Conservation (phyloP, 2,797 vertebrate species). For the Phoxinus dragarum region DNA sequence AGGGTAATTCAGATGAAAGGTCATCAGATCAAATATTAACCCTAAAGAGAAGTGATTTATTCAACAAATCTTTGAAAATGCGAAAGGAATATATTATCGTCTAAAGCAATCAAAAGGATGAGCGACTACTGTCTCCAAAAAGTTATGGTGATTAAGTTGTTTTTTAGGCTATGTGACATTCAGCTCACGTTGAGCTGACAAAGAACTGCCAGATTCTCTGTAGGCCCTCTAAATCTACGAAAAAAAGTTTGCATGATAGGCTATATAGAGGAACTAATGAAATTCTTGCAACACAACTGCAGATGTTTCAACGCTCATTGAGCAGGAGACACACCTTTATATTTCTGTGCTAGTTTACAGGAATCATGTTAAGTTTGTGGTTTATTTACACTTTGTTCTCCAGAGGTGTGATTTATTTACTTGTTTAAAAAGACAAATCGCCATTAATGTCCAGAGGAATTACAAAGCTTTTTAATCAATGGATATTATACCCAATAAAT, state of each 20-base stretch:
- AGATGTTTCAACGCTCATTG: conserved; percentile 20
- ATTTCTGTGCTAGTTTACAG: background rate
- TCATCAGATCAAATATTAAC: background rate
- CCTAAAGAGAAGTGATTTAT: background rate
- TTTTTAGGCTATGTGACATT: background rate
- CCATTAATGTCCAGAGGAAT: background rate
- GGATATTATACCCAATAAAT: background rate
- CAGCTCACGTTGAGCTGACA: background rate
- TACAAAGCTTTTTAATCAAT: background rate
- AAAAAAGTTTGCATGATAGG: background rate
- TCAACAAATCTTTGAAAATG: background rate
- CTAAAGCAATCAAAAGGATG: background rate
- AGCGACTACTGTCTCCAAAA: background rate
- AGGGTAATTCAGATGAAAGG: background rate
- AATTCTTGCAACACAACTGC: background rate
- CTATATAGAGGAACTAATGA: background rate
- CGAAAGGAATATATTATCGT: background rate
- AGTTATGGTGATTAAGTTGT: background rate
- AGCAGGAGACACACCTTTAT: conserved; percentile 14
- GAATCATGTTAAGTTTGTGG: background rate
- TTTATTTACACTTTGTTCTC: background rate
- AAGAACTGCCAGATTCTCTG: background rate
- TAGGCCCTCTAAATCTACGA: background rate
- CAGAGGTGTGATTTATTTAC: background rate
- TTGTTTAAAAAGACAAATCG: background rate